Evolutionary conservation across 2,113 vertebrate species (phyloP), one percentile per base, ranked within the genome.

Genomic region (Microtus montanus): DNA sequence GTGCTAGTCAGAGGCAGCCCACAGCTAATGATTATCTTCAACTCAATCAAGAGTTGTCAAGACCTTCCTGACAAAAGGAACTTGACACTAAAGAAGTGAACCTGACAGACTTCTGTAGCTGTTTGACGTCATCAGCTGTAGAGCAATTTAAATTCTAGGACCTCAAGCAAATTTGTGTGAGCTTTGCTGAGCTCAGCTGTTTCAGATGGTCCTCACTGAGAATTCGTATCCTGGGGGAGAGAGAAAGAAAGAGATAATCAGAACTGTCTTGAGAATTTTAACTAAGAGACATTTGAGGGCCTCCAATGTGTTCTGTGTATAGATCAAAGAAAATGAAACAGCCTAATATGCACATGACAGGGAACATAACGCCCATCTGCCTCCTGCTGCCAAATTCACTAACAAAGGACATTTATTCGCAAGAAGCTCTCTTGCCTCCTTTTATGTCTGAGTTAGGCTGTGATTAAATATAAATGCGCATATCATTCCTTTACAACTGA

Each of bases 61-160:
- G 7, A 71, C 26, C 71, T 71, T 86, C 52, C 35, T 87, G 71
- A 77, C 66, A 82, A 83, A 94, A 90, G 12, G 73, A 82, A 75
- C 68, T 75, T 86, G 87, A 94, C 54, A 80, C 70, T 75, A 82
- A 92, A 64, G 44, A 93, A 79, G 47, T 87, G 93, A 89, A 94
- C 15, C 82, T 91, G 89, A 49, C 58, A 74, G 80, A 86, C 77
- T 95, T 95, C 41, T 47, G 11, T 35, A 95, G n/a, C 80, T 44
- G 83, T 94, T 92, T 95, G 74, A 89, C 87, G 79, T 68, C 71
- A 54, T 95, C 41, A 63, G 26, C 68, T 71, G 7, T 91, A 96
- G 44, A 95, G 26, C 70, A 80, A 87, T 91, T 92, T 71, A 89
- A 96, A 92, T 95, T 68, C 78, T 54, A 54, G 41, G 74, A n/a